These are phyloP conservation scores for Aphodius granarius DNA, from an alignment of 2,888 invertebrate genomes.

Conservation along the genomic window DNA sequence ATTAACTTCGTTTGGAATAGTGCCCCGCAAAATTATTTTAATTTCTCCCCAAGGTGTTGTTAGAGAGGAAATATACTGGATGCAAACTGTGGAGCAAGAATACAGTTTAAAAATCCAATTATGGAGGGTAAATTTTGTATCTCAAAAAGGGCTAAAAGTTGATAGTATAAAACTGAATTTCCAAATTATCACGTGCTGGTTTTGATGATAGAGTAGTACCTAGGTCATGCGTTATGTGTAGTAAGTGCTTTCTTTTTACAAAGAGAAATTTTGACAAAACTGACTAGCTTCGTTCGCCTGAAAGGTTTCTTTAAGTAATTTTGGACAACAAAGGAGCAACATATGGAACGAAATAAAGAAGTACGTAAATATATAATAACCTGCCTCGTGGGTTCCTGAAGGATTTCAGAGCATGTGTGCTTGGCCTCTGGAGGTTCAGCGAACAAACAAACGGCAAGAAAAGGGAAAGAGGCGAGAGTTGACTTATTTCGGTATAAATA, in stretches of 20 bases:
- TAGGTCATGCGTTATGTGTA: no score
- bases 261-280: no score
- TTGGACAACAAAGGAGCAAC: neutral
- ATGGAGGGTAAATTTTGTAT: conserved; percentile 33
- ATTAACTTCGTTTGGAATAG: conserved; percentile 33
- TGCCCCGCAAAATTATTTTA: conserved; percentile 32
- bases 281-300: neutral
- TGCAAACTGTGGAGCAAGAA: neutral
- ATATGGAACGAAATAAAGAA: neutral
- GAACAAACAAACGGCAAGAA: neutral
- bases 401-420: neutral
- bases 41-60: conserved; percentile 34
- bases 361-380: neutral
- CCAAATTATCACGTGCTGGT: no score
- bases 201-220: no score
- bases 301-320: neutral
- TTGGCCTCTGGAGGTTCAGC: neutral
- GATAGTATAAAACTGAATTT: no score
- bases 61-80: conserved; percentile 32
- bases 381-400: neutral
- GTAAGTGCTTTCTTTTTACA: no score
- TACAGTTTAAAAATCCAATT: conserved; percentile 34
- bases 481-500: neutral
- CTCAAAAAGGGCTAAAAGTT: no score
- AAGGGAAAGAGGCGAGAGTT: no score